Evolutionary conservation across 2,888 invertebrate genomes (phyloP), one percentile per base, ranked within the genome.

Genomic region (Brachyptera putata): DNA sequence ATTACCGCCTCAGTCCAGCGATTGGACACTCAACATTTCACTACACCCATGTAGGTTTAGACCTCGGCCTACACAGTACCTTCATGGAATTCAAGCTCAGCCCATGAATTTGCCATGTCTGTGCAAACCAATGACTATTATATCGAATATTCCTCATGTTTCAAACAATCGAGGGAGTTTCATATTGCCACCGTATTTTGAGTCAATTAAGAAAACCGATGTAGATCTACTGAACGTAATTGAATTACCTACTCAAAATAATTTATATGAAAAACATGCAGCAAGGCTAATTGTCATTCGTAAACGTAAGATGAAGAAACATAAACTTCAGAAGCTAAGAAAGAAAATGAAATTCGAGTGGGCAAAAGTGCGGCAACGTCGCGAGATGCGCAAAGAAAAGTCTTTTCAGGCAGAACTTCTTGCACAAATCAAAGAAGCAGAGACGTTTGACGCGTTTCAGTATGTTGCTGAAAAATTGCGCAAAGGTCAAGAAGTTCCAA

Each of bases 281-380:
- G 82, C 80, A 0, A 77, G 87, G 56, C 74, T 92, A 61, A 85
- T 92, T 65, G 85, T 88, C 0, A 91, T 92, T 34, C 79, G 93
- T 53, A 78, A 85, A 55, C 82, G 83, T 57, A 94, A 93, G 75
- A 93, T 95, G 90, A 91, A 86, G 73, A 91, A 87, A 68, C 94
- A 94, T 70, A 88, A 92, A 72, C 76, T 88, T 48, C 86, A 76
- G 72, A 94, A 94, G 74, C 76, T 91, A 58, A 80, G 89, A 65
- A 91, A 88, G 71, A 83, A 79, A 69, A 89, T 91, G 88, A 85
- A 85, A 68, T 86, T 84, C 72, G 81, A 82, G 63, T 87, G 87
- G 84, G 85, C 84, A 1, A 87, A 87, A 74, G 81, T 83, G 24
- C 80, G 83, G 59, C 84, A 86, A 68, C 83, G 81, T 18, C 81